A percentile compares a stretch with the other conserved stretches of the same genome.
These are phyloP conservation scores for Lanius ludovicianus DNA, from an alignment of 2,113 vertebrate species.

Conservation along the genomic window DNA sequence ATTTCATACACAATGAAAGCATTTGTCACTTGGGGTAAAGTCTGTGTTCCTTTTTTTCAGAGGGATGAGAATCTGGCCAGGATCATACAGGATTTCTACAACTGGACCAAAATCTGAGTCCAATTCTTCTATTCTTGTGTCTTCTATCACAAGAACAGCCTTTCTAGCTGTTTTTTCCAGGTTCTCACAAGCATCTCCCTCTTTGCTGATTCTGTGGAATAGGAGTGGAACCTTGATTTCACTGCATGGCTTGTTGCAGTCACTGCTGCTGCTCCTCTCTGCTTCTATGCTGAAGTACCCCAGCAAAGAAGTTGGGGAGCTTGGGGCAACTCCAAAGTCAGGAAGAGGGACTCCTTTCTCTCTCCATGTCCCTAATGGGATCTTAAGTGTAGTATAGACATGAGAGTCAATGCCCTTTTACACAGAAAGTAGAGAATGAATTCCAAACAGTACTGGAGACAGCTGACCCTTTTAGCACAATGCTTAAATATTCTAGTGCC, in stretches of 20 bases:
- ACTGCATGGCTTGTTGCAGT: neutral
- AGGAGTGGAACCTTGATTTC: neutral
- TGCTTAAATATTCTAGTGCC: conserved; percentile 84
- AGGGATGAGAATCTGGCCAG: neutral
- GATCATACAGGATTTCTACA: neutral
- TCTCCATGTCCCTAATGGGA: conserved; percentile 34
- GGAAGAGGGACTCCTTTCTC: conserved; percentile 17
- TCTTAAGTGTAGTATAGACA: conserved; percentile 68
- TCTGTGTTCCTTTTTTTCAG: neutral
- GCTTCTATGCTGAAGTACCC: neutral
- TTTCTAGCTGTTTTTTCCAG: neutral
- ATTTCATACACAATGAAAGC: neutral
- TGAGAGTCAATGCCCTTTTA: conserved; percentile 76
- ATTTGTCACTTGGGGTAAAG: neutral
- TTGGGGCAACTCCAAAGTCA: neutral
- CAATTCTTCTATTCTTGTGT: neutral
- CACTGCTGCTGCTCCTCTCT: neutral
- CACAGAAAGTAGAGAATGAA: conserved; percentile 75
- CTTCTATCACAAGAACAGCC: neutral
- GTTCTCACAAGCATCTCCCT: neutral
- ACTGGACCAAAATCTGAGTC: neutral
- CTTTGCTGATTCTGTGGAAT: neutral
- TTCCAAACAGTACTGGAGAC: conserved; percentile 80
- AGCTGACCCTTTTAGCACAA: conserved; percentile 83
- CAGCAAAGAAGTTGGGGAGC: neutral